Evolutionary conservation across 2,888 invertebrate species (phyloP).

Genomic region (Deroplatys truncata): DNA sequence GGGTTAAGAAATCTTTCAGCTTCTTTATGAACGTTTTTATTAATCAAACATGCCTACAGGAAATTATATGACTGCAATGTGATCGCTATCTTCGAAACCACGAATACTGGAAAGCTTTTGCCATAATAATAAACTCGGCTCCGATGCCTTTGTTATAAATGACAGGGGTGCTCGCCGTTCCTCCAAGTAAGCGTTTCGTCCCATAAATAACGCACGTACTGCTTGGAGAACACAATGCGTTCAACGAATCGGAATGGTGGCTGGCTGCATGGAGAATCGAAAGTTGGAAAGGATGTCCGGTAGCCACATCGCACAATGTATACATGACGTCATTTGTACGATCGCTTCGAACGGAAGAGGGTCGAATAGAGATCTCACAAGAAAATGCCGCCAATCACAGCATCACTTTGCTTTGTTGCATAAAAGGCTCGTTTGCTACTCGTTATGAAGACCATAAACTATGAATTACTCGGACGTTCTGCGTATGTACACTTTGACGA

Average conservation of each 20-base stretch:
- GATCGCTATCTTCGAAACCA: background rate
- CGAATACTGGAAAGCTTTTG: background rate
- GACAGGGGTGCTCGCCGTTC: background rate
- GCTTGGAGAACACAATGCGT: background rate
- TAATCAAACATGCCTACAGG: too few relatives aligned
- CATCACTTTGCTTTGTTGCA: background rate
- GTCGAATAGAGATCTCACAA: background rate
- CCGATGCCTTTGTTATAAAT: background rate
- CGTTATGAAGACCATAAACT: background rate
- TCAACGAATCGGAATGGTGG: conserved; percentile 1
- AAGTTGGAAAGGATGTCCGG: background rate
- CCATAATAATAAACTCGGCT: background rate
- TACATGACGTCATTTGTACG: conserved; percentile 17
- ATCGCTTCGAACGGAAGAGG: background rate
- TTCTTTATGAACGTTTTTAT: too few relatives aligned
- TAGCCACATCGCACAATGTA: background rate
- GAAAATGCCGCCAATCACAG: background rate
- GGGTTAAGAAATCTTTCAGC: too few relatives aligned
- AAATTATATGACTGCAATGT: too few relatives aligned
- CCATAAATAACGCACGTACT: background rate
- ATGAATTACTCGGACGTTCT: background rate
- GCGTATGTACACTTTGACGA: background rate
- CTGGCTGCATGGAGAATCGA: background rate
- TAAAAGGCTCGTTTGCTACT: background rate
- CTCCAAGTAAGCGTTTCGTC: background rate